phyloP scores from a whole-genome alignment of 2,888 invertebrate species.

The Ochropacha duplaris region DNA sequence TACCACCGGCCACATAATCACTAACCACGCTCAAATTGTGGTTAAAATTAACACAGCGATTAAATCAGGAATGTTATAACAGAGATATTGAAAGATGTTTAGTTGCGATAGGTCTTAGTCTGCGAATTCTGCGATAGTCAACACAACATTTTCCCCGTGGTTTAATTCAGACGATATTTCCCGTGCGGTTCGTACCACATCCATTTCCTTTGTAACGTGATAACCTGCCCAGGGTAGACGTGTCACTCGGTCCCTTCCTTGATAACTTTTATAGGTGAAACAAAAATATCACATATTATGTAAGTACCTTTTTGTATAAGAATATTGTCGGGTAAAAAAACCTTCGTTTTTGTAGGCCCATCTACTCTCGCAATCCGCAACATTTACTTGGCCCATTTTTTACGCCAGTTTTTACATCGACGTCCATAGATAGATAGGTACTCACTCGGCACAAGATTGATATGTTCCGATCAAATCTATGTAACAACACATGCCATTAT shows the following conservation, averaged over 20 bases:
- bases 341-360: background rate
- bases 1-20: no score
- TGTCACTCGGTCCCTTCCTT: background rate
- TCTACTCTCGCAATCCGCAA: background rate
- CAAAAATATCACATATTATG: no score
- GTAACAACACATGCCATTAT: background rate
- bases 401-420: background rate
- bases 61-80: no score
- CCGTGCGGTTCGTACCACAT: background rate
- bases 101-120: background rate
- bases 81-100: background rate
- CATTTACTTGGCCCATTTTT: background rate
- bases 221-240: background rate
- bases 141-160: background rate
- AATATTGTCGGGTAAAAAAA: background rate
- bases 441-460: background rate
- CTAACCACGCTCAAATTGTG: no score
- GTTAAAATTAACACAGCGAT: no score
- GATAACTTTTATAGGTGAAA: background rate
- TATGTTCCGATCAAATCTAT: background rate
- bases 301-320: background rate
- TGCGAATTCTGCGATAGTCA: no score
- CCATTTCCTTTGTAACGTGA: background rate
- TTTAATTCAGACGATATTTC: background rate
- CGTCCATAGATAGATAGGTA: background rate